Conservation (phyloP, 1,140 invertebrate genomes). For the Ooceraea biroi region DNA sequence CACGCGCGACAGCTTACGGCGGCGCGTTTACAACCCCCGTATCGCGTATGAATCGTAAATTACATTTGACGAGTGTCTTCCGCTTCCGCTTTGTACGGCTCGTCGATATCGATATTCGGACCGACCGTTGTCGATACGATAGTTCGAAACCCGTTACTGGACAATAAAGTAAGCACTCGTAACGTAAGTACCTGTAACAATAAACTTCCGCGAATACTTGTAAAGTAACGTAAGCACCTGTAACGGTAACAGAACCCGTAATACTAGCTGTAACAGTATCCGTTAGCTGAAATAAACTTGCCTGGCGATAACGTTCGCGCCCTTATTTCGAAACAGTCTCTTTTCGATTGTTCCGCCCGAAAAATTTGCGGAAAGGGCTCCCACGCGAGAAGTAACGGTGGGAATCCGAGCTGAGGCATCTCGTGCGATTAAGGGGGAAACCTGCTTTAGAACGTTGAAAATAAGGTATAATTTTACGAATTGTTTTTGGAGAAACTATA, state of each 20-base stretch:
- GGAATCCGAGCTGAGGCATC: too few relatives aligned
- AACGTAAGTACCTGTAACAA: neutral
- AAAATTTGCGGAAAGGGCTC: too few relatives aligned
- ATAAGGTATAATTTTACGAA: too few relatives aligned
- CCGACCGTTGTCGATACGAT: constrained; percentile 28
- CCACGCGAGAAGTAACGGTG: too few relatives aligned
- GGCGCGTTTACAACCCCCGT: neutral
- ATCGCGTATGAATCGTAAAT: constrained; percentile 35
- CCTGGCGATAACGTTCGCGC: too few relatives aligned
- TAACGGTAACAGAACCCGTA: constrained; percentile 20
- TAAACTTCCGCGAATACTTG: too few relatives aligned
- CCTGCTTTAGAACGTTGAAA: too few relatives aligned
- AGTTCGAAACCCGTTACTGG: neutral
- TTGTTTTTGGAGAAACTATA: too few relatives aligned
- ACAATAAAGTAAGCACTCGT: neutral
- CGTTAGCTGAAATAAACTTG: constrained; percentile 10
- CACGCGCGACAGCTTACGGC: constrained; percentile 32
- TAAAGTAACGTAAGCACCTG: constrained; percentile 2
- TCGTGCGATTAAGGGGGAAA: too few relatives aligned
- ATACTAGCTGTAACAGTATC: constrained; percentile 25
- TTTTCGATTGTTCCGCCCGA: too few relatives aligned
- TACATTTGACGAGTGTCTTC: constrained; percentile 20
- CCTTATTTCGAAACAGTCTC: too few relatives aligned
- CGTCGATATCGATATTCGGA: constrained; percentile 20
- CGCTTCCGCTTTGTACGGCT: too few relatives aligned